Base-by-base conservation (phyloP, 2,113 vertebrate species). In the Haemorhous mexicanus region DNA sequence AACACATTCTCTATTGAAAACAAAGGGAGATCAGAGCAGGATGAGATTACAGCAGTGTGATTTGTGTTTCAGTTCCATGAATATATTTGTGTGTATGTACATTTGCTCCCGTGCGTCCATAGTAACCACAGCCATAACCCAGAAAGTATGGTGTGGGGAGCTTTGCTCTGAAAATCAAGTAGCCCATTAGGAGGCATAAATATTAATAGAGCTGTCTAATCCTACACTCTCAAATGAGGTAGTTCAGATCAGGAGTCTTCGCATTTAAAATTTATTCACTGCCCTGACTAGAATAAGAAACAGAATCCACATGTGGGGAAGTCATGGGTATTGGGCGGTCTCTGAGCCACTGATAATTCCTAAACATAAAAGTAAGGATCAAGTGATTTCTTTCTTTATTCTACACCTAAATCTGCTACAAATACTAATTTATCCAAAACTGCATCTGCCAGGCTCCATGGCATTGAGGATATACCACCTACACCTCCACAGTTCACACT, bases 141-240 rank as follows among this genome's bases (percentile, higher is more conserved):
- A 87, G 77, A 22, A 89, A 87, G 66, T 24, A 53, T 13, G 32
- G 87, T 58, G 84, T 68, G 86, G 74, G 90, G 78, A 96, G 93
- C 66, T 91, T 86, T 84, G 87, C 94, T 91, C 91, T 94, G 96
- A 93, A 95, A 97, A 95, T 82, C 94, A 95, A 95, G 89, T 79
- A 94, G 87, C 81, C 95, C 81, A 87, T 96, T 97, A 96, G 78
- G 80, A 94, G 58, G 58, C 81, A 96, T 97, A 97, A 97, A 97
- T 97, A 97, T 97, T 96, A 97, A 97, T 95, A 95, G 89, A 91
- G 49, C 94, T 91, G 91, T 95, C 95, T 96, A 94, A 93, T 93
- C 79, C 80, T 93, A 87, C 91, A 64, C 70, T 94, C 89, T 93
- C 89, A 94, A 89, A 96, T 90, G 86, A 95, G 89, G 69, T 94